Evolutionary conservation across 2,797 vertebrate genomes (phyloP).

Genomic region (Spheniscus humboldti): DNA sequence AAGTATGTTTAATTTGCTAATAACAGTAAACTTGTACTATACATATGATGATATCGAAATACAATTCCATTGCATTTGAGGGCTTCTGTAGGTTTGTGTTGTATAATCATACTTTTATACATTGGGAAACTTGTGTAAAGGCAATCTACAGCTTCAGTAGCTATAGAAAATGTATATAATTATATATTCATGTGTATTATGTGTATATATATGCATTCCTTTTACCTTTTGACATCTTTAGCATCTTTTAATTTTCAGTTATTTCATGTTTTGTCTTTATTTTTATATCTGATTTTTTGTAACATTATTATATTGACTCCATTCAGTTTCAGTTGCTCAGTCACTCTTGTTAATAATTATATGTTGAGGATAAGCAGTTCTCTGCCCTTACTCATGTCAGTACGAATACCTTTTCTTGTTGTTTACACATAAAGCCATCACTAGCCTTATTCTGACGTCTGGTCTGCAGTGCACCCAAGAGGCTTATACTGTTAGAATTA

Average conservation of each 20-base stretch:
- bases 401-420: neutral
- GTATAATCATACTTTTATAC: neutral
- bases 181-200: neutral
- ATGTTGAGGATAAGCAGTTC: neutral
- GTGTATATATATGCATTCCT: neutral
- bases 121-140: neutral
- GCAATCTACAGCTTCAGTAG: neutral
- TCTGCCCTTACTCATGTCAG: neutral
- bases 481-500: neutral
- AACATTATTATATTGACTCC: neutral
- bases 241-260: neutral
- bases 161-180: neutral
- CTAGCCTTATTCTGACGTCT: neutral
- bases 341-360: neutral
- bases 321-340: neutral
- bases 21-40: neutral
- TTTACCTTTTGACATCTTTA: neutral
- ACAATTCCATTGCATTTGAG: neutral
- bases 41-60: neutral
- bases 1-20: neutral
- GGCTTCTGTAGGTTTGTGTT: neutral
- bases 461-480: neutral
- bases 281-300: neutral
- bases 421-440: neutral
- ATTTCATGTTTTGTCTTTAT: neutral